phyloP scores from a whole-genome alignment of 2,113 vertebrate genomes.

The Salvator merianae region DNA sequence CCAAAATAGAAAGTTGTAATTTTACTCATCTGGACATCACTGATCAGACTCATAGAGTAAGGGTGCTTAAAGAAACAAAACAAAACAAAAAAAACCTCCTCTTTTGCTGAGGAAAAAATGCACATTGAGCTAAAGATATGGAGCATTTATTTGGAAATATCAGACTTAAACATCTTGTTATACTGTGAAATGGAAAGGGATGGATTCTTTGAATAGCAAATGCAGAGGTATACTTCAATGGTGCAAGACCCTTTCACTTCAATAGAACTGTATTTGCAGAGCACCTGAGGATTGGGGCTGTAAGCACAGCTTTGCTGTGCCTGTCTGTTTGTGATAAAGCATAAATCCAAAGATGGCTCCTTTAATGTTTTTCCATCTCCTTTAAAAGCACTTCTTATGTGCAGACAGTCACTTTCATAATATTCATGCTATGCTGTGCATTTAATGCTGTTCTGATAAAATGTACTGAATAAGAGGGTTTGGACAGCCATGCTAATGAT shows the following conservation, averaged over 20 bases:
- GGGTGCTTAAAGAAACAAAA: too few species aligned
- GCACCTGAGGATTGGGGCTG: not conserved
- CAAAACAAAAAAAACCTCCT: not conserved
- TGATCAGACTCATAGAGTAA: not conserved
- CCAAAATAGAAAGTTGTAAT: not conserved
- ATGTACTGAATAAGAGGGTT: not conserved
- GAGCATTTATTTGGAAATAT: slow-evolving; percentile 1
- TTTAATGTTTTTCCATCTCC: slow-evolving; percentile 32
- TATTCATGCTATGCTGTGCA: not conserved
- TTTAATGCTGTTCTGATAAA: slow-evolving; percentile 5
- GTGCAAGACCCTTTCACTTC: slow-evolving; percentile 15
- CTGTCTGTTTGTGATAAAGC: slow-evolving; percentile 22
- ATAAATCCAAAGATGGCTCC: not conserved
- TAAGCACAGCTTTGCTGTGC: slow-evolving; percentile 4
- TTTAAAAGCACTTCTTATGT: slow-evolving; percentile 5
- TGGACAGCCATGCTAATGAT: slow-evolving; percentile 1
- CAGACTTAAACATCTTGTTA: not conserved
- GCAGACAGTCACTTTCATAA: slow-evolving; percentile 16
- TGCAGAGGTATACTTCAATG: slow-evolving; percentile 20
- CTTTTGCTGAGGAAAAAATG: not conserved
- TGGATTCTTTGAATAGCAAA: slow-evolving; percentile 3
- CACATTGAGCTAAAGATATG: not conserved
- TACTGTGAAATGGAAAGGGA: slow-evolving; percentile 27
- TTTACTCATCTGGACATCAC: slow-evolving; percentile 5
- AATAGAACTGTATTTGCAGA: slow-evolving; percentile 10